Conservation (phyloP, 1,140 invertebrate genomes). For the Drosophila azteca region DNA sequence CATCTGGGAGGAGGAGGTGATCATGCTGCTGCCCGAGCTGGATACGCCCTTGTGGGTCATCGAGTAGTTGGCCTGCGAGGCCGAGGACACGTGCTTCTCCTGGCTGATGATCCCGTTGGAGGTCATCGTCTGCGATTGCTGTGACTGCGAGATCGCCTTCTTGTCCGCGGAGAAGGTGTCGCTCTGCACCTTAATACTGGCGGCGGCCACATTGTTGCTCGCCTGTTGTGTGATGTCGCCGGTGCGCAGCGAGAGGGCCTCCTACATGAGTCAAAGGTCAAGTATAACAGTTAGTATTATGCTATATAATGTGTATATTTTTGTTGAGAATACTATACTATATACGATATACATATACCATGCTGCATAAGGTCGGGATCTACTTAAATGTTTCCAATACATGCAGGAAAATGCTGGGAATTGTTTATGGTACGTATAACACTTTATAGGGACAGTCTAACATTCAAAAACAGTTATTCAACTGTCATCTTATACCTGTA, state of each 20-base stretch:
- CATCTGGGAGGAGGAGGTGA: slow-evolving; percentile 85
- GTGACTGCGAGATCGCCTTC: slow-evolving; percentile 92
- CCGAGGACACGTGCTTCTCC: slow-evolving; percentile 87
- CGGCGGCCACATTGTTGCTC: slow-evolving; percentile 90
- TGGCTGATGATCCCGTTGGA: slow-evolving; percentile 90
- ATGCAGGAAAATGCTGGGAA: too few species aligned
- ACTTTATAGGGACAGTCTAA: too few species aligned
- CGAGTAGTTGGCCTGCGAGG: slow-evolving; percentile 90
- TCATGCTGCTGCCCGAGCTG: slow-evolving; percentile 88
- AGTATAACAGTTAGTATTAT: slow-evolving; percentile 18
- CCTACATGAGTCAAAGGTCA: slow-evolving; percentile 84
- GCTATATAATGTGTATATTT: not conserved
- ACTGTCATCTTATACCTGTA: too few species aligned
- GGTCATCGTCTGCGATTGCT: slow-evolving; percentile 92
- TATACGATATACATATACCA: slow-evolving; percentile 8
- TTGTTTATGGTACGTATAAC: too few species aligned
- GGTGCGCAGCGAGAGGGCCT: slow-evolving; percentile 91
- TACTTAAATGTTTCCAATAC: too few species aligned
- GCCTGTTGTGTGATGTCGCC: slow-evolving; percentile 93
- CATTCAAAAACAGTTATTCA: too few species aligned
- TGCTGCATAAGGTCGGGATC: slow-evolving; percentile 12
- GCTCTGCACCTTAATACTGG: slow-evolving; percentile 92
- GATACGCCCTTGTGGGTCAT: slow-evolving; percentile 89
- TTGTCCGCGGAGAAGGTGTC: slow-evolving; percentile 94
- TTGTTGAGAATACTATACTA: not conserved